Evolutionary conservation across 1,140 invertebrate species (phyloP).

Genomic region (Tribolium castaneum): DNA sequence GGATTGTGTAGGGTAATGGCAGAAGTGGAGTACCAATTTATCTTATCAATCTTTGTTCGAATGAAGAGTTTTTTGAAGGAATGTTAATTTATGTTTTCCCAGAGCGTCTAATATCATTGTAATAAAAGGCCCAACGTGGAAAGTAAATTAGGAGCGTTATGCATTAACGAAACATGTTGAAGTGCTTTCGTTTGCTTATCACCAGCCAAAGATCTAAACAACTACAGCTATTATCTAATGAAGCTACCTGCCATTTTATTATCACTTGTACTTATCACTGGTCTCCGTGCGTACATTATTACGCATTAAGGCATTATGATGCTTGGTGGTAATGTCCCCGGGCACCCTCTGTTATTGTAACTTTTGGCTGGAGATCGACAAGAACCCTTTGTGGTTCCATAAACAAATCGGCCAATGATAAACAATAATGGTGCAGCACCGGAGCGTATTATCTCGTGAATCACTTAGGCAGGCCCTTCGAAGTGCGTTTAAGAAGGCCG

Average conservation of each 20-base stretch:
- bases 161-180: constrained; percentile 34
- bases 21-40: background rate
- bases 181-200: constrained; percentile 33
- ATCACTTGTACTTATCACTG: constrained; percentile 37
- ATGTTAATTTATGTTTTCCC: constrained; percentile 16
- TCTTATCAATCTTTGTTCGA: constrained; percentile 9
- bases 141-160: constrained; percentile 34
- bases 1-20: constrained; percentile 13
- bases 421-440: constrained; percentile 28
- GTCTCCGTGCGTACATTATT: constrained; percentile 30
- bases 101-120: constrained; percentile 13
- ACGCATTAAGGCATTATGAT: constrained; percentile 12
- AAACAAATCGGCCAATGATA: constrained; percentile 36
- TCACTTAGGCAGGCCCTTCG: constrained; percentile 39
- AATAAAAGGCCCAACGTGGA: constrained; percentile 25
- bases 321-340: constrained; percentile 16
- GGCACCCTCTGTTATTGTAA: constrained; percentile 29
- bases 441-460: constrained; percentile 31
- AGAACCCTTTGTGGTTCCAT: constrained; percentile 18
- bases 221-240: constrained; percentile 39
- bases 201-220: constrained; percentile 26
- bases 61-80: constrained; percentile 14
- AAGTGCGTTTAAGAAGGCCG: constrained; percentile 14
- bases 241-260: constrained; percentile 39
- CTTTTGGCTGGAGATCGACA: constrained; percentile 16